These are phyloP conservation scores for Syngnathus floridae DNA, from an alignment of 2,113 vertebrate species.

Conservation along the genomic window DNA sequence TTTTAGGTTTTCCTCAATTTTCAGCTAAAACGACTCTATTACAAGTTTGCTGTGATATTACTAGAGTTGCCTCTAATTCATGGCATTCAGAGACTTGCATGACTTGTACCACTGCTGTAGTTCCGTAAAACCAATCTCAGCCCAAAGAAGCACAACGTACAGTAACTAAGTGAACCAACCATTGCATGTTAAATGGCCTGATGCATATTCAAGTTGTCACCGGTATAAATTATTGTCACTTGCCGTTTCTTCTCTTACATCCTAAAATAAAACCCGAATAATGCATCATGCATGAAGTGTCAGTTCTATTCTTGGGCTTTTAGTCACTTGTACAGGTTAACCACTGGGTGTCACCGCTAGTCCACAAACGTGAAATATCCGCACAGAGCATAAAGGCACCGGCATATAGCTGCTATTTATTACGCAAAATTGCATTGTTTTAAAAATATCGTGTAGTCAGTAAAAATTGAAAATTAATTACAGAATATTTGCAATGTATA, in stretches of 20 bases:
- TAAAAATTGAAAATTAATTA: background rate
- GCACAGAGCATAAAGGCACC: too few relatives aligned
- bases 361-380: constrained; percentile 9
- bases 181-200: constrained; percentile 57
- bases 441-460: background rate
- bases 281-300: constrained; percentile 33
- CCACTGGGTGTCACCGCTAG: constrained; percentile 61
- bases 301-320: background rate
- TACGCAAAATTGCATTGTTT: too few relatives aligned
- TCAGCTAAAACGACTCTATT: constrained; percentile 20
- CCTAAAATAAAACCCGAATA: constrained; percentile 61
- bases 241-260: constrained; percentile 41
- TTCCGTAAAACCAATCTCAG: constrained; percentile 19
- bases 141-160: constrained; percentile 25
- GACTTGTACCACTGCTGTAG: constrained; percentile 37
- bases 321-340: background rate
- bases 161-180: constrained; percentile 32
- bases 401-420: too few relatives aligned
- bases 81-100: constrained; percentile 49
- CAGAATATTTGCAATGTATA: background rate
- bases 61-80: constrained; percentile 39
- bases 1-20: background rate
- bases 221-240: constrained; percentile 35
- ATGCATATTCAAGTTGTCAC: constrained; percentile 27
- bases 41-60: constrained; percentile 23